Evolutionary conservation across 2,888 invertebrate genomes (phyloP).

Genomic region (Acanthosoma haemorrhoidale): DNA sequence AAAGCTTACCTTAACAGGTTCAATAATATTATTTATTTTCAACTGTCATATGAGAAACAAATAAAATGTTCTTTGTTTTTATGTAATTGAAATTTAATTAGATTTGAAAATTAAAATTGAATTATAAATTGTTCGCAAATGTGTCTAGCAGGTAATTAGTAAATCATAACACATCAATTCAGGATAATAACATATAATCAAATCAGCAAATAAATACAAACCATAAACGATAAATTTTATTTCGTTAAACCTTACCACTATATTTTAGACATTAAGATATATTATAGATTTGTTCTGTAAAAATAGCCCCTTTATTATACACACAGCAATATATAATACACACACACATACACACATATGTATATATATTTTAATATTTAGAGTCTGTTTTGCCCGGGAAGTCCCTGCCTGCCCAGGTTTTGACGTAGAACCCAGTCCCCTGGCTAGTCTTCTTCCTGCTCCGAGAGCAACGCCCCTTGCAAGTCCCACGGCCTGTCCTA

Average conservation of each 20-base stretch:
- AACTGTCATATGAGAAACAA: too few relatives aligned
- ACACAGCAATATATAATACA: background rate
- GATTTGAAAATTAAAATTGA: too few relatives aligned
- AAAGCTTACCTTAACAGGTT: too few relatives aligned
- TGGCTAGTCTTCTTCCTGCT: constrained; percentile 5
- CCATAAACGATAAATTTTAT: background rate
- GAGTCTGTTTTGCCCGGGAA: background rate
- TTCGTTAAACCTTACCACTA: background rate
- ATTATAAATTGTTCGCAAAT: too few relatives aligned
- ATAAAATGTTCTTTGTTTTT: too few relatives aligned
- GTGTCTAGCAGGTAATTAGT: background rate
- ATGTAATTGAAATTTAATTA: too few relatives aligned
- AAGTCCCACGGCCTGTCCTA: constrained; percentile 13
- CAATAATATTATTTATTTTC: too few relatives aligned
- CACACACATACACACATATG: too few relatives aligned
- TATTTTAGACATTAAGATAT: constrained; percentile 1
- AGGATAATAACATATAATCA: too few relatives aligned
- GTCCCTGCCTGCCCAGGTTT: background rate
- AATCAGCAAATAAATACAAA: background rate
- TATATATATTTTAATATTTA: background rate
- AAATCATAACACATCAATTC: too few relatives aligned
- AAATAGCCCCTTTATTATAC: constrained; percentile 20
- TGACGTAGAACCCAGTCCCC: too few relatives aligned
- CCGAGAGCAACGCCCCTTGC: constrained; percentile 14
- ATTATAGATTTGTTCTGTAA: constrained; percentile 16